Base-by-base conservation (phyloP, 2,888 invertebrate genomes). In the Eumacrocentrus americanus region DNA sequence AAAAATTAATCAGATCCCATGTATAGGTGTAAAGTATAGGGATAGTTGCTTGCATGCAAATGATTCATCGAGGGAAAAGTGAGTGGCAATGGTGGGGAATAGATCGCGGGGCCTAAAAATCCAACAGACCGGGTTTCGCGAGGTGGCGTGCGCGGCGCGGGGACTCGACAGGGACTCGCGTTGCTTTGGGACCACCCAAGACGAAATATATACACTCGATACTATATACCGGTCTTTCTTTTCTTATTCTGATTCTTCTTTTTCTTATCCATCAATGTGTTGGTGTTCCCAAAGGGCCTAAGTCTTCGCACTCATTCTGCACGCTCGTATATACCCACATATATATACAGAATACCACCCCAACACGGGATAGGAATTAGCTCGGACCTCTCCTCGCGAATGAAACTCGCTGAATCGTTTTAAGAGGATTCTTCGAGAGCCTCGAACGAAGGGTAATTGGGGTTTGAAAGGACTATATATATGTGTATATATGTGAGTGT, bases 111-210 rank as follows among this genome's bases (percentile, higher is more conserved):
- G 66, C 60, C 66, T 62, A 56, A 62, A 60, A 60, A 62, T 60
- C 63, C 66, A 60, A 64, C 66, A 60, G 35, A 56, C 62, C 64
- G 66, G 20, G 22, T 71, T 72, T 68, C 71, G 74, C 69, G 74
- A 78, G 79, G 78, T 79, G 79, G 74, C 73, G 74, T 70, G 75
- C 72, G 72, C 73, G 72, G 78, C 78, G 73, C 74, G 77, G 77
- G 74, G 74, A 72, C 70, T 63, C 73, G 73, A 76, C 76, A 76
- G 73, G 73, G 65, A 70, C 73, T 73, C 69, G 72, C 64, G 61
- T 74, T 75, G 75, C 76, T 72, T 72, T 70, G 70, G 72, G 80
- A 80, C 80, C 80, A 80, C 80, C 80, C 80, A 80, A 79, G 80
- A 72, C 73, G 80, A 80, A 77, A 78, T 76, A 79, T 72, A 80